Evolutionary conservation across 2,797 vertebrate species (phyloP).

Genomic region (Alauda arvensis): DNA sequence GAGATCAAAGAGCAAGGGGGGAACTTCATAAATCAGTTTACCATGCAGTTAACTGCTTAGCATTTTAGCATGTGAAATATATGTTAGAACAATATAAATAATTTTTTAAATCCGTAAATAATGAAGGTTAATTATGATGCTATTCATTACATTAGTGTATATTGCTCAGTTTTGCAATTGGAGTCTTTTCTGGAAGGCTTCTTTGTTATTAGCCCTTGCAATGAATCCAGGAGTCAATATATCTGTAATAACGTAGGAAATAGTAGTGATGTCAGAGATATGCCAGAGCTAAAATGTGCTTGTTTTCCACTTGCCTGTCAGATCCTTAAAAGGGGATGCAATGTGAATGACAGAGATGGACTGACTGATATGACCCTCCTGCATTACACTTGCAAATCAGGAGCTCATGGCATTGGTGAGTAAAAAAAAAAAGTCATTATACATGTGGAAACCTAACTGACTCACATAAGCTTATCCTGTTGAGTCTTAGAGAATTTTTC

Average conservation of each 20-base stretch:
- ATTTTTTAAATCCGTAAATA: not conserved
- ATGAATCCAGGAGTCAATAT: not conserved
- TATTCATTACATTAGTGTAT: not conserved
- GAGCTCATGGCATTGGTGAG: slow-evolving; percentile 95
- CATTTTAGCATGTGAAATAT: not conserved
- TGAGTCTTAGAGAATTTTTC: not conserved
- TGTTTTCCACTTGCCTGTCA: slow-evolving; percentile 52
- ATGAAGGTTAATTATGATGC: not conserved
- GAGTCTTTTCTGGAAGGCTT: not conserved
- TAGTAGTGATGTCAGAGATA: not conserved
- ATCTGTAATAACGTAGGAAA: not conserved
- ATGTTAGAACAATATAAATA: not conserved
- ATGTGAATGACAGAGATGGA: slow-evolving; percentile 93
- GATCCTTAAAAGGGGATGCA: slow-evolving; percentile 94
- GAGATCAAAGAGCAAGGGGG: not conserved
- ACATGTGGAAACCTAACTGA: not conserved
- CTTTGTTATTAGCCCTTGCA: not conserved
- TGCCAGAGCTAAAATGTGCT: not conserved
- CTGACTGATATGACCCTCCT: slow-evolving; percentile 96
- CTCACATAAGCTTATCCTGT: not conserved
- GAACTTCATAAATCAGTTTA: not conserved
- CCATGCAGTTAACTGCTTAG: not conserved
- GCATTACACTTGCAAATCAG: slow-evolving; percentile 93
- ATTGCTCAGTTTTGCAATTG: not conserved
- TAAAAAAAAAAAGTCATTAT: not conserved